These are phyloP conservation scores for Lamprologus callipterus DNA, from an alignment of 2,113 vertebrate species.

Conservation along the genomic window DNA sequence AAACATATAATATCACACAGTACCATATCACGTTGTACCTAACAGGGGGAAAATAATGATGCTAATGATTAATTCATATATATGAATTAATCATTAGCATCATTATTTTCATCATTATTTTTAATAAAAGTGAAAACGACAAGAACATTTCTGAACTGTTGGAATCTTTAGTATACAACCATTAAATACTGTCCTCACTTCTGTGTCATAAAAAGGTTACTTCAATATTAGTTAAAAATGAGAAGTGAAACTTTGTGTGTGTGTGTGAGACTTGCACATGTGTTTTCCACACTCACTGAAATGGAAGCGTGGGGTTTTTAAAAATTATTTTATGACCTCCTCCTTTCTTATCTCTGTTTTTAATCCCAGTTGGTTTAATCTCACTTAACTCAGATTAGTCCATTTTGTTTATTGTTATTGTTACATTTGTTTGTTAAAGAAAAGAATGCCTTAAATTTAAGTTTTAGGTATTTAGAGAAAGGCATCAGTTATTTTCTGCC, in stretches of 20 bases:
- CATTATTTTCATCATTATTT: too few species aligned
- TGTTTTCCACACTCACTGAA: not conserved
- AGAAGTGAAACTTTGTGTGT: not conserved
- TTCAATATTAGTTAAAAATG: not conserved
- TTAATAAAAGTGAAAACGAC: not conserved
- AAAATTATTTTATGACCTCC: not conserved
- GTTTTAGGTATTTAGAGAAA: not conserved
- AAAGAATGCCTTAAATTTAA: not conserved
- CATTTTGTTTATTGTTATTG: not conserved
- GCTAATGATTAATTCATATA: not conserved
- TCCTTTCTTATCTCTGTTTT: not conserved
- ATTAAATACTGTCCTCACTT: not conserved
- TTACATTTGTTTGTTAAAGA: not conserved
- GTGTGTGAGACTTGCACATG: not conserved
- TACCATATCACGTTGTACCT: not conserved
- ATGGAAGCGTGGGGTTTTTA: not conserved
- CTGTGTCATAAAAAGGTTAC: not conserved
- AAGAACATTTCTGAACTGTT: not conserved
- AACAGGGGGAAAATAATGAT: not conserved
- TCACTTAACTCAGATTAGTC: not conserved
- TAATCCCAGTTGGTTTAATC: not conserved
- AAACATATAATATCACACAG: not conserved
- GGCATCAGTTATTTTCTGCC: not conserved
- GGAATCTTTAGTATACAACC: not conserved
- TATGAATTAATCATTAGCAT: too few species aligned